Conservation (phyloP, 1,140 invertebrate genomes). For the Lordiphosa clarofinis region DNA sequence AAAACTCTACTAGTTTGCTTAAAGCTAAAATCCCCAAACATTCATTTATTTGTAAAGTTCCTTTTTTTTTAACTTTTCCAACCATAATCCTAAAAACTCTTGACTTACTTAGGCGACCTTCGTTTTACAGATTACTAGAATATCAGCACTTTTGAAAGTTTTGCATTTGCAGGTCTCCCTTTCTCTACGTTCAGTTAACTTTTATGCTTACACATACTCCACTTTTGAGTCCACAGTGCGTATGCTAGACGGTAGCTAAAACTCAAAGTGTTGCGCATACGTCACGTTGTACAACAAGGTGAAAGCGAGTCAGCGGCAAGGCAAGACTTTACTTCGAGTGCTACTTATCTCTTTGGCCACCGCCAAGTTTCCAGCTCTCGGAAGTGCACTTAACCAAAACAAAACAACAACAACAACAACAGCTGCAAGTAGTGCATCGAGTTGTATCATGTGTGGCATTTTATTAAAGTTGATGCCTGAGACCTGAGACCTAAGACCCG, state of each 20-base stretch:
- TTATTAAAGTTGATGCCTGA: slow-evolving; percentile 56
- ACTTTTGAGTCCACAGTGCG: slow-evolving; percentile 28
- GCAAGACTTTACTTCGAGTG: slow-evolving; percentile 40
- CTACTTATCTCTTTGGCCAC: slow-evolving; percentile 54
- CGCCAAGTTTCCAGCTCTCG: slow-evolving; percentile 60
- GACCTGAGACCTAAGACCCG: slow-evolving; percentile 5
- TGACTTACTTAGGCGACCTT: no score
- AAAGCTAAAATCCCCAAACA: no score
- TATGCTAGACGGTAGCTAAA: slow-evolving; percentile 62
- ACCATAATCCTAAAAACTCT: no score
- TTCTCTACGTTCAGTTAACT: no score
- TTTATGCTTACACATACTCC: no score
- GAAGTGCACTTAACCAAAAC: slow-evolving; percentile 69
- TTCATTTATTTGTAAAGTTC: no score
- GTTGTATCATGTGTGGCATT: slow-evolving; percentile 48
- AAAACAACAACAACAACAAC: slow-evolving; percentile 51
- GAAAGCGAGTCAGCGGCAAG: slow-evolving; percentile 4
- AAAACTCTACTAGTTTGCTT: no score
- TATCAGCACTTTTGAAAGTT: no score
- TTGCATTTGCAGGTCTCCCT: no score
- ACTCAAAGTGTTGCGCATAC: slow-evolving; percentile 56
- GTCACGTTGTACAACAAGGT: slow-evolving; percentile 52
- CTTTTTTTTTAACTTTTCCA: no score
- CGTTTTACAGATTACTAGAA: no score
- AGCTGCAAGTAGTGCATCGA: slow-evolving; percentile 1